phyloP scores from a whole-genome alignment of 2,888 invertebrate genomes.

The Agriotes lineatus region DNA sequence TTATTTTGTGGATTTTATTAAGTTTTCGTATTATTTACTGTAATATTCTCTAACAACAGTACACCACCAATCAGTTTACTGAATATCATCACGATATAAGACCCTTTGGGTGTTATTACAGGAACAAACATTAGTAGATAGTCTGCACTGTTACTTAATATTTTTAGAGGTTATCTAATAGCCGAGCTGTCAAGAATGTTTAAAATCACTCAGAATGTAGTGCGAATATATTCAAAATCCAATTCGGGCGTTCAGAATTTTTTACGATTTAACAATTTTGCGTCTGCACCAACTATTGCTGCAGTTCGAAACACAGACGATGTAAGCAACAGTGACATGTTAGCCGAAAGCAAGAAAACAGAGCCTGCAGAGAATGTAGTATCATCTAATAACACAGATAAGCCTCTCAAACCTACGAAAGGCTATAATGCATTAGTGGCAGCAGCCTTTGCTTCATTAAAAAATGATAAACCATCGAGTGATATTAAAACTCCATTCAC shows the following conservation, averaged over 20 bases:
- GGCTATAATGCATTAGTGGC: slow-evolving; percentile 68
- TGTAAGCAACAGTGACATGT: slow-evolving; percentile 19
- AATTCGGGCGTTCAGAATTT: slow-evolving; percentile 45
- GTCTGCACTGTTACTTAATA: no score
- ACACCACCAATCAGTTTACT: no score
- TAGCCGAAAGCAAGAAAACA: not conserved
- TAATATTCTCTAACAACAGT: no score
- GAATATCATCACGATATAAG: no score
- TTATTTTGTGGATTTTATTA: no score
- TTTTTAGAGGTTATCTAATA: slow-evolving; percentile 23
- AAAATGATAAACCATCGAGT: slow-evolving; percentile 59
- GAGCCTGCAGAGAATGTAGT: not conserved
- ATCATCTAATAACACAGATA: not conserved
- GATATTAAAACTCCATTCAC: slow-evolving; percentile 62
- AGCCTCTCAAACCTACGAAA: not conserved
- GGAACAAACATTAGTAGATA: no score
- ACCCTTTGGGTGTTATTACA: no score
- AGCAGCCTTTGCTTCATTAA: slow-evolving; percentile 78
- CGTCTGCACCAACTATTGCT: slow-evolving; percentile 52
- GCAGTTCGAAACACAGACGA: slow-evolving; percentile 50
- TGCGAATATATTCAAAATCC: slow-evolving; percentile 52
- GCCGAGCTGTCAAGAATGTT: slow-evolving; percentile 54
- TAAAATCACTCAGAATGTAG: slow-evolving; percentile 52
- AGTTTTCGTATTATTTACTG: no score
- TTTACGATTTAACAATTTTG: slow-evolving; percentile 51